These are phyloP conservation scores for Drosophila multiciliata DNA, from an alignment of 2,888 invertebrate genomes.

Conservation along the genomic window DNA sequence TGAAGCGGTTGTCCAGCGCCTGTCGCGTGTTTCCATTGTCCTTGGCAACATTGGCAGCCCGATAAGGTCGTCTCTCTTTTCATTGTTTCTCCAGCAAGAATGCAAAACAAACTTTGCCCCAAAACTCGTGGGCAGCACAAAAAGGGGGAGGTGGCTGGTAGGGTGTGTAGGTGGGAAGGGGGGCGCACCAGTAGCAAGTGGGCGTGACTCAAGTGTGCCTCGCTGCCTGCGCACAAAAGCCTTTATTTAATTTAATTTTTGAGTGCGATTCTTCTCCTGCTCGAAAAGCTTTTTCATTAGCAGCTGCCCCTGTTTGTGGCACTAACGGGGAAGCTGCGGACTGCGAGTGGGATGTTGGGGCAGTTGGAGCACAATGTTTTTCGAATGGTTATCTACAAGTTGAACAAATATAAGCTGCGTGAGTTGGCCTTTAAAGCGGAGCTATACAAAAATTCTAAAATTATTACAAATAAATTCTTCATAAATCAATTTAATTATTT, in stretches of 20 bases:
- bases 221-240: conserved; percentile 68
- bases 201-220: conserved; percentile 57
- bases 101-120: conserved; percentile 61
- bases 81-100: conserved; percentile 52
- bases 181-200: conserved; percentile 9
- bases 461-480: background rate
- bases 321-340: background rate
- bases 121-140: conserved; percentile 39
- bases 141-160: conserved; percentile 3
- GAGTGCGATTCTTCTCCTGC: conserved; percentile 40
- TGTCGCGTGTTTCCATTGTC: conserved; percentile 49
- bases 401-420: background rate
- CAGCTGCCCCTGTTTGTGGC: conserved; percentile 16
- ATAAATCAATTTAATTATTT: background rate
- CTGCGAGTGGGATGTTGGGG: background rate
- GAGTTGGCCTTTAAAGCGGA: background rate
- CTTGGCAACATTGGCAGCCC: conserved; percentile 54
- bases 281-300: conserved; percentile 68
- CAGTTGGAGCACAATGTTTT: conserved; percentile 2
- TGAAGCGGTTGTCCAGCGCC: conserved; percentile 47
- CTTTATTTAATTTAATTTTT: conserved; percentile 83
- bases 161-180: background rate
- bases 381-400: conserved; percentile 7
- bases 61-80: conserved; percentile 49
- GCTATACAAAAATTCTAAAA: background rate